Evolutionary conservation across 2,113 vertebrate species (phyloP).

Genomic region (Laterallus jamaicensis): DNA sequence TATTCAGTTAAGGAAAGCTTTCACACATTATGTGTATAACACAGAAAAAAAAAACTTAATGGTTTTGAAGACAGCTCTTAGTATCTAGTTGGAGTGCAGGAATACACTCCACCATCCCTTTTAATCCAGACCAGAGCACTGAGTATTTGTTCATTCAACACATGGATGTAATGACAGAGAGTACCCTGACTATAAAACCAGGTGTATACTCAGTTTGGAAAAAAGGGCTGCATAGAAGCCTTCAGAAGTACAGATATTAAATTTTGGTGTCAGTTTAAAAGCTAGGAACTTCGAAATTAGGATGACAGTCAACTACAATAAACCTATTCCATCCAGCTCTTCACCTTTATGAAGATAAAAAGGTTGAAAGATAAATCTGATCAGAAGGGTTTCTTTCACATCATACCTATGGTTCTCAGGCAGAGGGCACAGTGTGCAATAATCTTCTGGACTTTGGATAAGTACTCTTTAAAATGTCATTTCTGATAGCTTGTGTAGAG

Average conservation of each 20-base stretch:
- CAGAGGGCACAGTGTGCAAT: not conserved
- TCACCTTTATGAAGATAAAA: not conserved
- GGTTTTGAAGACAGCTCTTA: not conserved
- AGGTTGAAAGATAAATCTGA: not conserved
- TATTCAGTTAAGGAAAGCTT: not conserved
- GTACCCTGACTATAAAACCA: not conserved
- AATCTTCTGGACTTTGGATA: not conserved
- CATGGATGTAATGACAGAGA: accelerated
- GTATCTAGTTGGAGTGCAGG: not conserved
- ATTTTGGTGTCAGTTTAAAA: not conserved
- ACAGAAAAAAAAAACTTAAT: not conserved
- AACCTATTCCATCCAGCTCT: not conserved
- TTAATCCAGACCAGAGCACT: not conserved
- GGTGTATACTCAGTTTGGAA: not conserved
- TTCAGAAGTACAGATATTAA: not conserved
- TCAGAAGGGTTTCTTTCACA: not conserved
- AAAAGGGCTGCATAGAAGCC: not conserved
- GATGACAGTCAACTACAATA: not conserved
- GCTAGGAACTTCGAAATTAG: not conserved
- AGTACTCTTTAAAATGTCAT: not conserved
- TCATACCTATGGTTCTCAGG: not conserved
- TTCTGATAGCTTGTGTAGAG: not conserved
- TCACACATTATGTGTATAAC: not conserved
- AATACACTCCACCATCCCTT: not conserved
- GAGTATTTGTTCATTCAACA: not conserved